Evolutionary conservation across 2,113 vertebrate species (phyloP).

Genomic region (Myotis lucifugus): DNA sequence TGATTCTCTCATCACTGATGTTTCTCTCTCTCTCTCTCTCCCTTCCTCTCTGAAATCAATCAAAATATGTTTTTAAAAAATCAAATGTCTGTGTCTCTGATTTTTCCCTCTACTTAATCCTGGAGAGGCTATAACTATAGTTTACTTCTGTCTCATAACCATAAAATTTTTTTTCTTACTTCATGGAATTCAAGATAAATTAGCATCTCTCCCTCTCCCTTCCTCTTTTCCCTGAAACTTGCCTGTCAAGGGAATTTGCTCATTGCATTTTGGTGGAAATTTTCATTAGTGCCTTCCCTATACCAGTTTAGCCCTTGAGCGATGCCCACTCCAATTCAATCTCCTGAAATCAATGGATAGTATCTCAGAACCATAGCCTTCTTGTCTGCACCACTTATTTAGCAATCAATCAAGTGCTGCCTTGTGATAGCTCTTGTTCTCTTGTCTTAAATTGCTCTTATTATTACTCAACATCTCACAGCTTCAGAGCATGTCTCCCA

Average conservation of each 20-base stretch:
- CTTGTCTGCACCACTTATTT: slow-evolving; percentile 32
- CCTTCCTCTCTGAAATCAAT: too few relatives aligned
- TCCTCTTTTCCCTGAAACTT: not conserved
- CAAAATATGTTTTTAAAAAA: not conserved
- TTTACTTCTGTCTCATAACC: not conserved
- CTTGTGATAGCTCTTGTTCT: slow-evolving; percentile 5
- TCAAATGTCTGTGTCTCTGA: not conserved
- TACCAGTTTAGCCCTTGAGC: not conserved
- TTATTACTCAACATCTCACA: slow-evolving; percentile 41
- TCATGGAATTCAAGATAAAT: not conserved
- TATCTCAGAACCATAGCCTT: slow-evolving; percentile 6
- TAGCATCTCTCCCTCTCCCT: not conserved
- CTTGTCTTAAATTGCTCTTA: slow-evolving; percentile 36
- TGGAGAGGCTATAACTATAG: not conserved
- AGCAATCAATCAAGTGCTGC: slow-evolving; percentile 1
- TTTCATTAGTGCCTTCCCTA: not conserved
- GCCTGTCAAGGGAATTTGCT: not conserved
- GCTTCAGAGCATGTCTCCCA: not conserved
- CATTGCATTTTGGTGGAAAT: slow-evolving; percentile 37
- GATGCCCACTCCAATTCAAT: slow-evolving; percentile 24
- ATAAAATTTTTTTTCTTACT: not conserved
- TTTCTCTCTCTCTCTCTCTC: too few relatives aligned
- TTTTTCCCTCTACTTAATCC: not conserved
- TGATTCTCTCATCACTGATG: too few relatives aligned
- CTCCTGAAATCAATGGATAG: slow-evolving; percentile 43